phyloP scores from a whole-genome alignment of 92 coral and sea anemone species.

The Galaxea fascicularis region DNA sequence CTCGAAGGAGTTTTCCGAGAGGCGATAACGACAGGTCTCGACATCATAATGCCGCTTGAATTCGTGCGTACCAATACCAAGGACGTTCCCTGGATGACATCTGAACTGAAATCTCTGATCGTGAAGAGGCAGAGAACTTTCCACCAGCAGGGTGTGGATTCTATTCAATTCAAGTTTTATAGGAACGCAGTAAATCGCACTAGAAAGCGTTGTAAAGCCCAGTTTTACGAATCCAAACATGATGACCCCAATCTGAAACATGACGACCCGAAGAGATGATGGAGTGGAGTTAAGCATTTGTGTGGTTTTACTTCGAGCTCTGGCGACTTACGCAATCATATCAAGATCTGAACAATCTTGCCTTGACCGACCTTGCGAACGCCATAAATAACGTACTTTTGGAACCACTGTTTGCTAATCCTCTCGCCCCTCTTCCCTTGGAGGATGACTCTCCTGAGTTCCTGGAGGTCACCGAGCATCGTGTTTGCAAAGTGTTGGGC shows the following conservation, averaged over 20 bases:
- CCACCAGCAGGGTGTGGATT: background rate
- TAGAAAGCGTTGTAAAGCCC: background rate
- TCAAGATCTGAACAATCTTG: background rate
- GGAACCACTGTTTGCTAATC: background rate
- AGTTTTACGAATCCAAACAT: background rate
- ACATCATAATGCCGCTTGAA: too few relatives aligned
- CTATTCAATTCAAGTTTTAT: background rate
- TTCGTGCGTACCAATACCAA: background rate
- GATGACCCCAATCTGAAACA: background rate
- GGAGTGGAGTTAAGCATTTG: background rate
- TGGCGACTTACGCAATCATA: background rate
- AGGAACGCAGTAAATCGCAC: background rate
- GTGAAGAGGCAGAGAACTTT: background rate
- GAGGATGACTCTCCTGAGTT: background rate
- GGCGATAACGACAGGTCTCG: too few relatives aligned
- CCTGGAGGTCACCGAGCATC: background rate
- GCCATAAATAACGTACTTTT: background rate
- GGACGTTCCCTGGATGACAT: background rate
- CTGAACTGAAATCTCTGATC: background rate
- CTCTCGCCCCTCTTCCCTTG: background rate
- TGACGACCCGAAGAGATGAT: background rate
- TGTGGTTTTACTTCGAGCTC: background rate
- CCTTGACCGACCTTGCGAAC: background rate
- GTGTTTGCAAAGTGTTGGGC: background rate
- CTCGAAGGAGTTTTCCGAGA: too few relatives aligned